phyloP scores from a whole-genome alignment of 92 coral and sea anemone species.

The Bergia puertoricense region DNA sequence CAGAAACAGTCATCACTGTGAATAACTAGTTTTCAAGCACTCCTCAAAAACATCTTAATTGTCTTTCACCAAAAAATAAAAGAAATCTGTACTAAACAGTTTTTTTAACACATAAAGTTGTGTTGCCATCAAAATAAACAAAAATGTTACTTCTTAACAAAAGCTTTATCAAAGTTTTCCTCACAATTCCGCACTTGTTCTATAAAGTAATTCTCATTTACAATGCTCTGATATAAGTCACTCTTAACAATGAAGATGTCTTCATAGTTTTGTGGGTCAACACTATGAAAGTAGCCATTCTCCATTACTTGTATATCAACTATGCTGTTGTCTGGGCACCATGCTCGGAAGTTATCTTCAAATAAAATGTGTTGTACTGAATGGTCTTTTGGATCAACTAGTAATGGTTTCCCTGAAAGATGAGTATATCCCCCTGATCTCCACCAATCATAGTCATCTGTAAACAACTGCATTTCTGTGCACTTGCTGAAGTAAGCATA shows the following conservation, averaged over 20 bases:
- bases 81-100: no score
- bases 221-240: conserved; percentile 71
- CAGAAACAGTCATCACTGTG: no score
- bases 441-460: conserved; percentile 78
- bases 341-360: conserved; percentile 83
- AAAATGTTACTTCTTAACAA: neutral
- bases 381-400: conserved; percentile 59
- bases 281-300: conserved; percentile 43
- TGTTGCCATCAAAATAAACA: no score
- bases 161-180: conserved; percentile 46
- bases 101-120: no score
- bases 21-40: no score
- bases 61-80: no score
- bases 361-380: conserved; percentile 80
- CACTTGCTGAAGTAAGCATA: conserved; percentile 57
- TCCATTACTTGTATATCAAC: conserved; percentile 57
- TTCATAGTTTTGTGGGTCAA: conserved; percentile 62
- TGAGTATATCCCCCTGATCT: conserved; percentile 52
- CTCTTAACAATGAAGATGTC: conserved; percentile 69
- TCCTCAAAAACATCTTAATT: no score
- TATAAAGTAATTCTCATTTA: conserved; percentile 70
- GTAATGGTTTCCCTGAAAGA: conserved; percentile 70
- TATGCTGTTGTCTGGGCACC: conserved; percentile 77
- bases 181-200: conserved; percentile 72
- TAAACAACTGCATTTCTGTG: conserved; percentile 64